Evolutionary conservation across 1,140 invertebrate species (phyloP).

Genomic region (Chionoecetes opilio): DNA sequence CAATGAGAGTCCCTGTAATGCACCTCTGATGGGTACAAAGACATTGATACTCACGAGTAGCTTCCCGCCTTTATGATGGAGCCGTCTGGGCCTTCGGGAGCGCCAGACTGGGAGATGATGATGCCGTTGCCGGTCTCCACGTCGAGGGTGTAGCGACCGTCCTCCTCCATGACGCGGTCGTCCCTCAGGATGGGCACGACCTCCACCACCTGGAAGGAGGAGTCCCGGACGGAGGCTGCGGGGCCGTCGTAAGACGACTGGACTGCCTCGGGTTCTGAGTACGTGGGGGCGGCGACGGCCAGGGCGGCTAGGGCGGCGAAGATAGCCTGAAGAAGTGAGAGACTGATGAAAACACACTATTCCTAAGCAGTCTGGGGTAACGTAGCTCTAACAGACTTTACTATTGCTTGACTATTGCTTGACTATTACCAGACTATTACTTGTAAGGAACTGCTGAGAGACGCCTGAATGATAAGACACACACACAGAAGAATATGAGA

Average conservation of each 20-base stretch:
- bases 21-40: not conserved
- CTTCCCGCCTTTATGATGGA: slow-evolving; percentile 30
- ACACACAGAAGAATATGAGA: too few species aligned
- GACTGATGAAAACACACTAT: not conserved
- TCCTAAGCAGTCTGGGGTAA: too few species aligned
- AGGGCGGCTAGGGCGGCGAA: slow-evolving; percentile 41
- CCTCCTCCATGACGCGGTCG: slow-evolving; percentile 38
- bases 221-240: not conserved
- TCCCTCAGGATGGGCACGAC: slow-evolving; percentile 47
- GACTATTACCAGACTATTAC: too few species aligned
- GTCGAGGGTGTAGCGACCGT: slow-evolving; percentile 49
- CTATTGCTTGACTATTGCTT: too few species aligned
- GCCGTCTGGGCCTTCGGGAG: slow-evolving; percentile 36
- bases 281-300: slow-evolving; percentile 55
- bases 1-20: too few species aligned
- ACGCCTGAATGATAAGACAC: too few species aligned
- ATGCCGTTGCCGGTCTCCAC: slow-evolving; percentile 65
- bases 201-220: not conserved
- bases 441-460: too few species aligned
- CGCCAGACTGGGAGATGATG: slow-evolving; percentile 43
- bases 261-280: not conserved
- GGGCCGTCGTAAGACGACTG: not conserved
- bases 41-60: slow-evolving; percentile 54
- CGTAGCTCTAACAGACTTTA: too few species aligned
- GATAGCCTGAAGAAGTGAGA: slow-evolving; percentile 15